phyloP scores from a whole-genome alignment of 2,888 invertebrate species.

The Dysmachus trigonus region DNA sequence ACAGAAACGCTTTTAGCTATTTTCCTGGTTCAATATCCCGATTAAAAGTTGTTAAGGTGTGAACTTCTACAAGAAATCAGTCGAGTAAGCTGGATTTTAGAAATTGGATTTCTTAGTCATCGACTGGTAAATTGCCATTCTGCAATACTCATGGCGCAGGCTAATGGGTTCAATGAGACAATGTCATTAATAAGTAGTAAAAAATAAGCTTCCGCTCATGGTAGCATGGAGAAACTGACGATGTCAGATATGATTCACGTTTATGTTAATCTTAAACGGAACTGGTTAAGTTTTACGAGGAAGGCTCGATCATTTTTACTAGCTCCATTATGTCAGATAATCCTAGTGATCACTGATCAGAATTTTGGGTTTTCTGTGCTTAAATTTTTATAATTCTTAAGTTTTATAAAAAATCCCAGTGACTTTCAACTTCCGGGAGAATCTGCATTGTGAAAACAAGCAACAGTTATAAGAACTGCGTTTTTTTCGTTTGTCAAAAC shows the following conservation, averaged over 20 bases:
- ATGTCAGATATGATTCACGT: neutral
- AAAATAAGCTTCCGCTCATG: conserved; percentile 3
- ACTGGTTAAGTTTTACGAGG: neutral
- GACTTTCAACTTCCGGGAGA: neutral
- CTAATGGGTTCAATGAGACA: neutral
- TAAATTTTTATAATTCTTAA: neutral
- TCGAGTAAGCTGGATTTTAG: neutral
- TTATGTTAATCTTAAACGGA: conserved; percentile 5
- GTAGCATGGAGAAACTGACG: neutral
- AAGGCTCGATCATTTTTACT: neutral
- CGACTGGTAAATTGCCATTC: neutral
- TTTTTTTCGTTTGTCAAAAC: no score
- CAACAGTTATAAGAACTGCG: no score
- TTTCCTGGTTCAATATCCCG: conserved; percentile 19
- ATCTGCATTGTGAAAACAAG: neutral
- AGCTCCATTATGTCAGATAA: neutral
- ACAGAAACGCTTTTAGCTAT: neutral
- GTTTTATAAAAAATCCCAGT: neutral
- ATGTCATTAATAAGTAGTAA: neutral
- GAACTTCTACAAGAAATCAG: neutral
- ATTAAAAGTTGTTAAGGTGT: neutral
- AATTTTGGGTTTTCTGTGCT: neutral
- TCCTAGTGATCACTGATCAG: neutral
- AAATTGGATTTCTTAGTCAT: neutral
- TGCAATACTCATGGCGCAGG: neutral